phyloP scores from a whole-genome alignment of 2,888 invertebrate species.

The Tipula confusa region DNA sequence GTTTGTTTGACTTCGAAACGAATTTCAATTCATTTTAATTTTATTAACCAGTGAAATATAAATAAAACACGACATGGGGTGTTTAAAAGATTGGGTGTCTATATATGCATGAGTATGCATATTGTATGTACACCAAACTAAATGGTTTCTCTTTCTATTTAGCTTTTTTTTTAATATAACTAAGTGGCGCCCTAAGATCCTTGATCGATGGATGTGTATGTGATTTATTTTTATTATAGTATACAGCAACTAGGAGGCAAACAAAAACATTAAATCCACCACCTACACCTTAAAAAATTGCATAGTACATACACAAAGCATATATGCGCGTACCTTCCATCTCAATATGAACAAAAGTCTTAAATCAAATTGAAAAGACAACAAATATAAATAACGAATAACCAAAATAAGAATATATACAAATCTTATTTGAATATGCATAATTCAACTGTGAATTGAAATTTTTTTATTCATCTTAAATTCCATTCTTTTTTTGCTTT shows the following conservation, averaged over 20 bases:
- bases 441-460: slow-evolving; percentile 29
- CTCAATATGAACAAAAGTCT: not conserved
- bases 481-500: slow-evolving; percentile 20
- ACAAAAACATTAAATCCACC: not conserved
- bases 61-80: not conserved
- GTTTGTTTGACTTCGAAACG: not conserved
- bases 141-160: not conserved
- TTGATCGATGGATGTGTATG: not conserved
- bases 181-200: not conserved
- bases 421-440: slow-evolving; percentile 28
- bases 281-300: not conserved
- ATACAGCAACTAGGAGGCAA: not conserved
- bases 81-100: not conserved
- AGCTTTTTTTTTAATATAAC: no score
- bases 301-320: not conserved
- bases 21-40: slow-evolving; percentile 7
- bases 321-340: not conserved
- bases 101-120: not conserved
- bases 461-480: not conserved
- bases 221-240: not conserved
- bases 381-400: slow-evolving; percentile 20
- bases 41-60: not conserved
- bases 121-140: not conserved
- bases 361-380: not conserved
- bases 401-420: not conserved